Percentiles rank a stretch among this genome's conserved stretches.
Conservation (phyloP, 2,888 invertebrate species). For the Scelioninae gen. 2 region DNA sequence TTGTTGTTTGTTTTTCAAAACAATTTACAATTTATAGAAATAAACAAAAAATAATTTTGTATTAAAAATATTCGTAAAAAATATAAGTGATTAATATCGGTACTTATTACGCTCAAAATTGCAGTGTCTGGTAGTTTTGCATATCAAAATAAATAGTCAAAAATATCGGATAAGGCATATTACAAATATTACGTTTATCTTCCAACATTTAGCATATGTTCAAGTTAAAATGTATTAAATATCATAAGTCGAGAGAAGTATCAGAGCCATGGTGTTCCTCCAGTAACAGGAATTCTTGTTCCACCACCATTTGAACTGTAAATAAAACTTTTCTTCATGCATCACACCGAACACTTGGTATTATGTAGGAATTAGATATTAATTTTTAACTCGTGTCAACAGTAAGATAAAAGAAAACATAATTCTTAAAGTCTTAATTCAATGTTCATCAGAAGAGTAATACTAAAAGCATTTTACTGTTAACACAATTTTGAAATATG, state of each 20-base stretch:
- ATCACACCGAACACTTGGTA: constrained; percentile 60
- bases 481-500: no score
- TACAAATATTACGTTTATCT: constrained; percentile 6
- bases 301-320: constrained; percentile 73
- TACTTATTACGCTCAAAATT: constrained; percentile 14
- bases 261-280: constrained; percentile 71
- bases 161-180: no score
- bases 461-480: no score
- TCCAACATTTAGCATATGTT: constrained; percentile 13
- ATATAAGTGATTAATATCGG: background rate
- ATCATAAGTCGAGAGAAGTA: constrained; percentile 71
- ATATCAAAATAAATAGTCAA: constrained; percentile 32
- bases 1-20: background rate
- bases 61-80: constrained; percentile 1
- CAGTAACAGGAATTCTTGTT: constrained; percentile 71
- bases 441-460: no score
- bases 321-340: constrained; percentile 74
- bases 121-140: constrained; percentile 4
- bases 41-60: background rate
- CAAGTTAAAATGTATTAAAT: constrained; percentile 48
- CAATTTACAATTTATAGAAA: background rate
- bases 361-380: no score
- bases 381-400: background rate
- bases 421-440: no score
- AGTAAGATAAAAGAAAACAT: no score